Evolutionary conservation across 2,797 vertebrate genomes (phyloP).

Genomic region (Adelosebastes latens): DNA sequence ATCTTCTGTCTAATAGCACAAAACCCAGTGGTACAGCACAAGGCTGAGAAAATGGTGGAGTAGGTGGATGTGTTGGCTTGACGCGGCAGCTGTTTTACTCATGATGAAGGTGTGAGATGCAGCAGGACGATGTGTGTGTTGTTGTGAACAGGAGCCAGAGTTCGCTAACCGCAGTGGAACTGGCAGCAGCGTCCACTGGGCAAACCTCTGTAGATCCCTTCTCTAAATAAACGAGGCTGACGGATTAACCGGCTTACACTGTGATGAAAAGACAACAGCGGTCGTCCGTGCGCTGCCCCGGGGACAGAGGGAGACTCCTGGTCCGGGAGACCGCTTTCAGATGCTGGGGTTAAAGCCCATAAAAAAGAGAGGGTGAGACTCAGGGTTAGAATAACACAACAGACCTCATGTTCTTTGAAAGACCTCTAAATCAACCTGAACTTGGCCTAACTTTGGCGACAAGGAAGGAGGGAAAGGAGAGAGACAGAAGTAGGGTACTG

Average conservation of each 20-base stretch:
- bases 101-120: slow-evolving; percentile 22
- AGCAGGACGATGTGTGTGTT: slow-evolving; percentile 8
- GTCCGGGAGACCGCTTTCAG: slow-evolving; percentile 27
- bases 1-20: slow-evolving; percentile 1
- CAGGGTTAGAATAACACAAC: slow-evolving; percentile 71
- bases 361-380: slow-evolving; percentile 61
- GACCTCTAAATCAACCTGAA: slow-evolving; percentile 68
- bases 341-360: slow-evolving; percentile 23
- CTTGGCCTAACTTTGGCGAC: slow-evolving; percentile 63
- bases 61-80: slow-evolving; percentile 15
- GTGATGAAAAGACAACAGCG: slow-evolving; percentile 85
- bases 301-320: slow-evolving; percentile 46
- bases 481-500: background rate
- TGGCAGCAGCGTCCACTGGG: slow-evolving; percentile 56
- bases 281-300: slow-evolving; percentile 47
- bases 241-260: slow-evolving; percentile 74
- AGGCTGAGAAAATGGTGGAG: background rate
- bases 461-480: slow-evolving; percentile 15
- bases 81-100: slow-evolving; percentile 27
- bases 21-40: background rate
- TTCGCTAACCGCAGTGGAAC: slow-evolving; percentile 45
- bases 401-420: slow-evolving; percentile 61
- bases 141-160: slow-evolving; percentile 42
- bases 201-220: slow-evolving; percentile 69
- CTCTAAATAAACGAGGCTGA: slow-evolving; percentile 74